Conservation (phyloP, 2,113 vertebrate species). For the Phylloscopus whistleri region DNA sequence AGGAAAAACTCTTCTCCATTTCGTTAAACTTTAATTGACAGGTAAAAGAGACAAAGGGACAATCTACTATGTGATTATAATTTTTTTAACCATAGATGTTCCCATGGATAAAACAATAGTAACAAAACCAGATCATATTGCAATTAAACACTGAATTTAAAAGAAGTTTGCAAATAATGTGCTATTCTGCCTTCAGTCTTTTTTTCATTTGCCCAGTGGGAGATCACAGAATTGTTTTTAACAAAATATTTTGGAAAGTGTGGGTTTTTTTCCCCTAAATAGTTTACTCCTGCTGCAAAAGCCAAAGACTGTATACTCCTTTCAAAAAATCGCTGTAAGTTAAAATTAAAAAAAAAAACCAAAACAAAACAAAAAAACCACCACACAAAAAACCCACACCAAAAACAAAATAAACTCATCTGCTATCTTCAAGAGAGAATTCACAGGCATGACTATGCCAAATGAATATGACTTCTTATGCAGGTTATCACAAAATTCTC, state of each 20-base stretch:
- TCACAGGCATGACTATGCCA: not conserved
- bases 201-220: not conserved
- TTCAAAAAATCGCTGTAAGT: not conserved
- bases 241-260: not conserved
- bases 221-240: not conserved
- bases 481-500: not conserved
- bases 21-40: not conserved
- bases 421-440: not conserved
- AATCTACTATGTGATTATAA: not conserved
- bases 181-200: not conserved
- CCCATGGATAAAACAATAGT: not conserved
- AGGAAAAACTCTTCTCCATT: not conserved
- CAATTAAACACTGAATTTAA: not conserved
- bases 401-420: not conserved
- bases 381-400: no score
- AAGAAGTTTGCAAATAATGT: not conserved
- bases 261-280: not conserved
- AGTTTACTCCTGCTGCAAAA: not conserved
- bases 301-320: not conserved
- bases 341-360: not conserved
- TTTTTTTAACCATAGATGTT: not conserved
- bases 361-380: no score
- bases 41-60: not conserved
- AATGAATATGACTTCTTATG: not conserved
- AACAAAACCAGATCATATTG: not conserved